Evolutionary conservation across 2,113 vertebrate species (phyloP).

Genomic region (Turnix velox): DNA sequence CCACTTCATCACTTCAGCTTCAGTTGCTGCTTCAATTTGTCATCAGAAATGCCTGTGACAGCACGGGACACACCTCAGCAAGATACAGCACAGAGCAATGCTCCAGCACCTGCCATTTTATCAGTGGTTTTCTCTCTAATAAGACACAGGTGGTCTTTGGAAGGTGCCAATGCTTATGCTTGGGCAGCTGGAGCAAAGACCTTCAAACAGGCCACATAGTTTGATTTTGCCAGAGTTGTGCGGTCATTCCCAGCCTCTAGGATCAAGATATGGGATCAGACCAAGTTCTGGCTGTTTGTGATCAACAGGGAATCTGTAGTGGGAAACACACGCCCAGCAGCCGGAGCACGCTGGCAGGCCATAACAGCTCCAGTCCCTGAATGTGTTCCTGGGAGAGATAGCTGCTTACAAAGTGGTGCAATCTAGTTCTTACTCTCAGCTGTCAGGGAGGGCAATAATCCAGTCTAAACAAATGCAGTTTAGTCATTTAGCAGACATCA

Average conservation of each 20-base stretch:
- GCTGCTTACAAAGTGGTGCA: neutral
- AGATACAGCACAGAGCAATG: neutral
- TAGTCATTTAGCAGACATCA: conserved; percentile 8
- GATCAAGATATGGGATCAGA: neutral
- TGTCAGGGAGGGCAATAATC: neutral
- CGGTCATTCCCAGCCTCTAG: neutral
- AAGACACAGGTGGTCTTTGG: neutral
- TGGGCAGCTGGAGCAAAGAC: neutral
- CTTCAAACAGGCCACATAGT: neutral
- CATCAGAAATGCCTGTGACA: neutral
- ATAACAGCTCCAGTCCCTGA: neutral
- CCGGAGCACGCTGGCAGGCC: neutral
- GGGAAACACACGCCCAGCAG: neutral
- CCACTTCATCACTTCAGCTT: conserved; percentile 2
- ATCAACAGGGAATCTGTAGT: neutral
- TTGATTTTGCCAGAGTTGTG: neutral
- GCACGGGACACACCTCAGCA: neutral
- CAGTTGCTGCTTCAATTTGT: neutral
- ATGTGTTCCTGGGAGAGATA: neutral
- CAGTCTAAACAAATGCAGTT: neutral
- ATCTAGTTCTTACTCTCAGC: neutral
- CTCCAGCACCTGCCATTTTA: neutral
- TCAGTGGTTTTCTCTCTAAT: neutral
- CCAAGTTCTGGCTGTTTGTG: neutral
- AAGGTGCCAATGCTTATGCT: neutral